A percentile compares a stretch with the other conserved stretches of the same genome.
Evolutionary conservation across 2,113 vertebrate genomes (phyloP).

Genomic region (Chloropsis cyanopogon): DNA sequence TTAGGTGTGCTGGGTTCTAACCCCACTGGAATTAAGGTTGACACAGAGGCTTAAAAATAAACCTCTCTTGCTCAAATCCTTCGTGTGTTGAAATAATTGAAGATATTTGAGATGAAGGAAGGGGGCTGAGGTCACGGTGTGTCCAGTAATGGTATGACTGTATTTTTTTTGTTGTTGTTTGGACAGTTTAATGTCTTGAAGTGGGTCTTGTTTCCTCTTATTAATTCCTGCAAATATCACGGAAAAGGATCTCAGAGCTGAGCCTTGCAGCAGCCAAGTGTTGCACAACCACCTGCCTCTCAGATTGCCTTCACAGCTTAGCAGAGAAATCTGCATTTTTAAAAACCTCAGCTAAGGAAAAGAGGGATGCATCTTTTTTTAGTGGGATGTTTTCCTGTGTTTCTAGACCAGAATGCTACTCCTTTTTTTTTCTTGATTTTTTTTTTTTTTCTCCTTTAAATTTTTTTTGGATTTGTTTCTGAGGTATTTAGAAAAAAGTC

Average conservation of each 20-base stretch:
- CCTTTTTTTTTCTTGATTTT: background rate
- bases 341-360: background rate
- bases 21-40: background rate
- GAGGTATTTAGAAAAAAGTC: background rate
- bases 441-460: background rate
- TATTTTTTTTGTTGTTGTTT: slow-evolving; percentile 1
- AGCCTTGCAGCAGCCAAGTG: slow-evolving; percentile 25
- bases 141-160: slow-evolving; percentile 8
- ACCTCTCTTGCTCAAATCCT: background rate
- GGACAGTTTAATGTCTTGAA: slow-evolving; percentile 38
- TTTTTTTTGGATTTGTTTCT: background rate
- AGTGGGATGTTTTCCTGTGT: background rate
- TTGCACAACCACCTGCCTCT: slow-evolving; percentile 46
- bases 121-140: slow-evolving; percentile 3
- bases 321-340: background rate
- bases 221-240: slow-evolving; percentile 44
- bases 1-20: background rate
- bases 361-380: background rate
- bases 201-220: slow-evolving; percentile 53
- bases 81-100: slow-evolving; percentile 26
- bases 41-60: slow-evolving; percentile 34
- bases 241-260: slow-evolving; percentile 6
- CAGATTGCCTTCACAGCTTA: background rate
- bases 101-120: background rate
- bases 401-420: background rate